phyloP scores from a whole-genome alignment of 2,113 vertebrate genomes.

The Phasianus colchicus region DNA sequence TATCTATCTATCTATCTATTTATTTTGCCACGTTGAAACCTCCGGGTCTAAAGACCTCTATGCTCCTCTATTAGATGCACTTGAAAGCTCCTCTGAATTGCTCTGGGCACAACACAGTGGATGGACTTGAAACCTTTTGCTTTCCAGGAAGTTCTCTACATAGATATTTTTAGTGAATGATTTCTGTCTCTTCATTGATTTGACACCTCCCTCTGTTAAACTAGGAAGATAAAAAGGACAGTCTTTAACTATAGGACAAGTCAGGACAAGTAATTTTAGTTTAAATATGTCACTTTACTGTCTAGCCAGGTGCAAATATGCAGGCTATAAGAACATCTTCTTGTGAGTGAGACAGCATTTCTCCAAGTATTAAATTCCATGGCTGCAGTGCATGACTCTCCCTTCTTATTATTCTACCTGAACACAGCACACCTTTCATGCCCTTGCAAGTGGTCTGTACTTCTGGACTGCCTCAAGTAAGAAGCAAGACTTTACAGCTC shows the following conservation, averaged over 20 bases:
- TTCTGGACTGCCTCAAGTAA: neutral
- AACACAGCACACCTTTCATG: neutral
- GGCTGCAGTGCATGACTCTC: neutral
- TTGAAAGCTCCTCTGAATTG: neutral
- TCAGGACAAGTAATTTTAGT: neutral
- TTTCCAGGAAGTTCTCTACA: neutral
- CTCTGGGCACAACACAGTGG: neutral
- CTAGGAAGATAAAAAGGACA: neutral
- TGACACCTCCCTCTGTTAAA: neutral
- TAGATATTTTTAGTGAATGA: neutral
- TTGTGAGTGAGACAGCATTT: neutral
- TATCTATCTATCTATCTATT: neutral
- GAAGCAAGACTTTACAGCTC: neutral
- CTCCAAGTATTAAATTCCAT: neutral
- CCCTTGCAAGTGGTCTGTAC: neutral
- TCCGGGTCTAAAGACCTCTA: neutral
- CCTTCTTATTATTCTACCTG: neutral
- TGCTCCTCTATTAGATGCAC: neutral
- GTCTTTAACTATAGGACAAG: accelerated
- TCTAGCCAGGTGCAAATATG: neutral
- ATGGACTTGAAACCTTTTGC: neutral
- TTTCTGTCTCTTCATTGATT: neutral
- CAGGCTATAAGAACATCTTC: neutral
- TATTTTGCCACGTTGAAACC: neutral
- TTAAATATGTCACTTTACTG: neutral